Evolutionary conservation across 2,888 invertebrate genomes (phyloP).

Genomic region (Alsophila aescularia): DNA sequence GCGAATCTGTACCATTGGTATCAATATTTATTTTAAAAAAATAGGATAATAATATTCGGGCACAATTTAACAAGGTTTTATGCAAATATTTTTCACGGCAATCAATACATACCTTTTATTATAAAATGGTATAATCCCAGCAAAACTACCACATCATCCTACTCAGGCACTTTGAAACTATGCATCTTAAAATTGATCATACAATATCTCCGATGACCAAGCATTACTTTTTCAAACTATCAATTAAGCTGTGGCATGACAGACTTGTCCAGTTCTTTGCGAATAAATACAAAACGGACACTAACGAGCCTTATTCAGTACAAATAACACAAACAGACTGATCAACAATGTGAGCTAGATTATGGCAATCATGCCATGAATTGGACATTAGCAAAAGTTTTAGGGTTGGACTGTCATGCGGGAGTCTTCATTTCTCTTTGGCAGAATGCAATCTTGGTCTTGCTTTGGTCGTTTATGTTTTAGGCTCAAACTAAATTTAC

Average conservation of each 20-base stretch:
- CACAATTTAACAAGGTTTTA: neutral
- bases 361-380: slow-evolving; percentile 46
- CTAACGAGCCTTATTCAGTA: slow-evolving; percentile 78
- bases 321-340: slow-evolving; percentile 52
- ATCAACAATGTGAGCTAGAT: slow-evolving; percentile 56
- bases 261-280: slow-evolving; percentile 53
- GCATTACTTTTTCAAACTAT: slow-evolving; percentile 15
- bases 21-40: too few relatives aligned
- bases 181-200: slow-evolving; percentile 17
- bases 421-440: slow-evolving; percentile 9
- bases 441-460: neutral
- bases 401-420: slow-evolving; percentile 27
- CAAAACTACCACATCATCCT: slow-evolving; percentile 11
- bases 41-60: neutral
- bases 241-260: slow-evolving; percentile 67
- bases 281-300: slow-evolving; percentile 66
- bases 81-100: neutral
- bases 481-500: neutral
- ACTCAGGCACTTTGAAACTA: slow-evolving; percentile 24
- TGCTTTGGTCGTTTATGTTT: neutral
- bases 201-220: slow-evolving; percentile 31
- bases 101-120: neutral
- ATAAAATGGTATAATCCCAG: slow-evolving; percentile 6
- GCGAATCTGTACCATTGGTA: too few relatives aligned
- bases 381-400: slow-evolving; percentile 38